These are phyloP conservation scores for Prinia subflava DNA, from an alignment of 2,113 vertebrate species.

Conservation along the genomic window DNA sequence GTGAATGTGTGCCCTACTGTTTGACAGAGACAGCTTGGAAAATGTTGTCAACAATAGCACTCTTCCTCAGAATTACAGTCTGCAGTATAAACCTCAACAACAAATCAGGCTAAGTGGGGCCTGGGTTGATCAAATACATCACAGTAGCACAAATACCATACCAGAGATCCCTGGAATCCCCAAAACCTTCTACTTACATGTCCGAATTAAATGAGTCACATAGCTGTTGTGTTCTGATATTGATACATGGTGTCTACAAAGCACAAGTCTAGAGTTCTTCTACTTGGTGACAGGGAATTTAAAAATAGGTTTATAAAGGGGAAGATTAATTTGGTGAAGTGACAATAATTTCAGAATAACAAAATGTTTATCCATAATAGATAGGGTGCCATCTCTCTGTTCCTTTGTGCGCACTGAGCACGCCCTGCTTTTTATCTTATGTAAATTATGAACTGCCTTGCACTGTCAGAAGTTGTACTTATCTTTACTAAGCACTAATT, in stretches of 20 bases:
- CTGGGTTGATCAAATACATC: not conserved
- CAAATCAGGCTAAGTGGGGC: not conserved
- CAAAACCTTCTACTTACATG: rapidly evolving
- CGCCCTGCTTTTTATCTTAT: not conserved
- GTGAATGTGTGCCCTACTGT: not conserved
- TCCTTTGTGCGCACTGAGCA: not conserved
- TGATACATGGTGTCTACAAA: not conserved
- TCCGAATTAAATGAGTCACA: not conserved
- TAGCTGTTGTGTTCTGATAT: not conserved
- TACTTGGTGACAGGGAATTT: not conserved
- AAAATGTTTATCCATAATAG: not conserved
- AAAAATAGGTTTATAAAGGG: not conserved
- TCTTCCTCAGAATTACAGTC: not conserved
- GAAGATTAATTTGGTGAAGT: not conserved
- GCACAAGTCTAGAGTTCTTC: not conserved
- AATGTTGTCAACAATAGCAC: not conserved
- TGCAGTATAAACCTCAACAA: not conserved
- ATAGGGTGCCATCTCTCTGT: not conserved
- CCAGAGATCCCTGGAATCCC: not conserved
- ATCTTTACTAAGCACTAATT: not conserved
- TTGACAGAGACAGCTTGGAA: not conserved
- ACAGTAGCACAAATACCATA: not conserved
- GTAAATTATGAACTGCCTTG: not conserved
- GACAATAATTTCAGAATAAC: not conserved
- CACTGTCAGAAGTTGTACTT: not conserved